Percentiles rank a stretch among this genome's conserved stretches.
phyloP scores from a whole-genome alignment of 2,888 invertebrate genomes.

The Acrocyrtus sp. region DNA sequence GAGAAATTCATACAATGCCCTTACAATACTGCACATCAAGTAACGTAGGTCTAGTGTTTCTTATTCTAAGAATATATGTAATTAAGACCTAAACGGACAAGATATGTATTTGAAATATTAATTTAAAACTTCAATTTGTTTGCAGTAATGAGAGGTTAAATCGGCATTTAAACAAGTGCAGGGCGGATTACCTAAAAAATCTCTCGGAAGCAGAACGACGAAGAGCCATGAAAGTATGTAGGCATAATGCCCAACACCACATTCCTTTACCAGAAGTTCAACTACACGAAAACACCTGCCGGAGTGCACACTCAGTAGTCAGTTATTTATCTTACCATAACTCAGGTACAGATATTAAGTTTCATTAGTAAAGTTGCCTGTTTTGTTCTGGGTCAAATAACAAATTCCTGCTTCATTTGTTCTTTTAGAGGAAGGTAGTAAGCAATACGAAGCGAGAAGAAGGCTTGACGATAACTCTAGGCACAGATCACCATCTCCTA shows the following conservation, averaged over 20 bases:
- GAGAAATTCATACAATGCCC: slow-evolving; percentile 57
- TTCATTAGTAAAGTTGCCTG: background rate
- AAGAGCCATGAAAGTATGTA: slow-evolving; percentile 42
- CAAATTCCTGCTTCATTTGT: no score
- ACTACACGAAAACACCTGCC: slow-evolving; percentile 52
- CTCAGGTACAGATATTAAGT: slow-evolving; percentile 41
- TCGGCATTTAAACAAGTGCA: slow-evolving; percentile 57
- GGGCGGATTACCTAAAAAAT: slow-evolving; percentile 47
- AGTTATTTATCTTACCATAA: slow-evolving; percentile 47
- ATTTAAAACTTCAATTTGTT: no score
- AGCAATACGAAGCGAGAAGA: slow-evolving; percentile 9
- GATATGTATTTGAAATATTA: no score
- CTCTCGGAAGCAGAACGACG: slow-evolving; percentile 12
- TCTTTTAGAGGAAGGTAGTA: slow-evolving; percentile 14
- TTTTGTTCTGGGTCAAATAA: no score
- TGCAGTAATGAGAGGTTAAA: slow-evolving; percentile 51
- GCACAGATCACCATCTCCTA: no score
- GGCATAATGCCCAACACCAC: slow-evolving; percentile 51
- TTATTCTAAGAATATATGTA: no score
- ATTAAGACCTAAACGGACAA: no score
- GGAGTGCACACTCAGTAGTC: slow-evolving; percentile 46
- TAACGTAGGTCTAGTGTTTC: slow-evolving; percentile 60
- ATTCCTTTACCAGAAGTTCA: slow-evolving; percentile 45
- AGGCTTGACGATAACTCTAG: background rate
- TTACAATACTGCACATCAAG: slow-evolving; percentile 52